Evolutionary conservation across 23 tunicate genomes (phyloP).

Genomic region (Clavelina lepadiformis): DNA sequence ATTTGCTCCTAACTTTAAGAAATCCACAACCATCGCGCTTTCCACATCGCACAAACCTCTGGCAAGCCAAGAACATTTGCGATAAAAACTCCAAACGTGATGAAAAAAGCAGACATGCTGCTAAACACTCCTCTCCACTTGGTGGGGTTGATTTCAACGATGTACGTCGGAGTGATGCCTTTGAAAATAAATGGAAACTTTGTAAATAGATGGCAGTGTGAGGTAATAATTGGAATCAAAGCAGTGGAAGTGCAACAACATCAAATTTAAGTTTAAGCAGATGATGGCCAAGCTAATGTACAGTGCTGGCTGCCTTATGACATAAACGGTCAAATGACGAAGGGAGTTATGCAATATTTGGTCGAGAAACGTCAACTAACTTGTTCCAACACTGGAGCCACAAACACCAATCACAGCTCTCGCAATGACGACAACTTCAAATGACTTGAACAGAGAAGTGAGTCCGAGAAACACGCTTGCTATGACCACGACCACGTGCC

Average conservation of each 20-base stretch:
- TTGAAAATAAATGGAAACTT: no score
- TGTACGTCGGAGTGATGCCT: not conserved
- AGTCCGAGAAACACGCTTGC: not conserved
- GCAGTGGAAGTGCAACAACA: no score
- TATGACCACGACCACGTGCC: no score
- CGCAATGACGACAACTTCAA: not conserved
- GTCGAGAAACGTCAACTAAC: not conserved
- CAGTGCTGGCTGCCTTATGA: no score
- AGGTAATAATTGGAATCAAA: not conserved
- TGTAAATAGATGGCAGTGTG: not conserved
- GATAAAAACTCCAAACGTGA: not conserved
- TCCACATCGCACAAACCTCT: no score
- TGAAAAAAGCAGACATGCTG: not conserved
- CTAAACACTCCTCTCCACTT: not conserved
- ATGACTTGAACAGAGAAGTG: not conserved
- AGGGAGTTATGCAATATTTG: not conserved
- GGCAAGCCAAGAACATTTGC: not conserved
- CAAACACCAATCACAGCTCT: not conserved
- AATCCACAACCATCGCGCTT: no score
- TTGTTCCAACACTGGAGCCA: not conserved
- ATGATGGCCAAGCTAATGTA: no score
- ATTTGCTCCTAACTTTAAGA: no score
- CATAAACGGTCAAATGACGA: no score
- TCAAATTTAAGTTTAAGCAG: no score
- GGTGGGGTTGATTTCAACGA: not conserved